A percentile compares a stretch with the other conserved stretches of the same genome.
Conservation (phyloP, 2,888 invertebrate species). For the Agrochola lychnidis region DNA sequence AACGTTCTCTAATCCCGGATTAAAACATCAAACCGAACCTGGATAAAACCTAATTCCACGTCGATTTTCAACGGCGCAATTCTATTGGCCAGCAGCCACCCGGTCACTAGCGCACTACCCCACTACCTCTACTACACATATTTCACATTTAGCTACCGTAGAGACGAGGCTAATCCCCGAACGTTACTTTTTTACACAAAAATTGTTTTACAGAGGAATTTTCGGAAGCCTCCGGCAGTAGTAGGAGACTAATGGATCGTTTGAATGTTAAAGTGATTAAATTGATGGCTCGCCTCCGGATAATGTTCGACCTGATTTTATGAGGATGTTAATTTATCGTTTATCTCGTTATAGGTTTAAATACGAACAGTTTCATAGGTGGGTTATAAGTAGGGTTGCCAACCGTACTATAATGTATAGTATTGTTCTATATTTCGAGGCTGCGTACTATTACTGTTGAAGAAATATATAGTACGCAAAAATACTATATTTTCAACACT, state of each 20-base stretch:
- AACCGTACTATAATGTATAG: too few relatives aligned
- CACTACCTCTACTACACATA: constrained; percentile 58
- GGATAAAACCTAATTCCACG: constrained; percentile 50
- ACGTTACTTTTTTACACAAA: constrained; percentile 57
- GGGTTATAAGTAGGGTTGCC: too few relatives aligned
- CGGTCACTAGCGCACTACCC: constrained; percentile 30
- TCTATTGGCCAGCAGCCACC: constrained; percentile 47
- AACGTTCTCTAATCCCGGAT: constrained; percentile 40
- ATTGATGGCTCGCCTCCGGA: constrained; percentile 43
- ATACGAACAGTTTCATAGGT: neutral
- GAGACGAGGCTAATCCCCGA: constrained; percentile 57
- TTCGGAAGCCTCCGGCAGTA: constrained; percentile 26
- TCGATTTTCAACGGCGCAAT: constrained; percentile 41
- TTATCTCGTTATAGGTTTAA: neutral
- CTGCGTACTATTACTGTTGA: too few relatives aligned
- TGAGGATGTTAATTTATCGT: constrained; percentile 43
- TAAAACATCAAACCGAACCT: constrained; percentile 49
- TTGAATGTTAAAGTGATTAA: constrained; percentile 53
- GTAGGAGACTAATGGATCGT: constrained; percentile 41
- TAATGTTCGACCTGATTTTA: constrained; percentile 46
- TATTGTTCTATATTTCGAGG: too few relatives aligned
- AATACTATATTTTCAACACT: too few relatives aligned
- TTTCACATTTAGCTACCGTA: constrained; percentile 64
- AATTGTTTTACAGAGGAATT: constrained; percentile 49
- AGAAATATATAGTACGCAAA: too few relatives aligned